Evolutionary conservation across 2,113 vertebrate genomes (phyloP).

Genomic region (Apteryx mantelli): DNA sequence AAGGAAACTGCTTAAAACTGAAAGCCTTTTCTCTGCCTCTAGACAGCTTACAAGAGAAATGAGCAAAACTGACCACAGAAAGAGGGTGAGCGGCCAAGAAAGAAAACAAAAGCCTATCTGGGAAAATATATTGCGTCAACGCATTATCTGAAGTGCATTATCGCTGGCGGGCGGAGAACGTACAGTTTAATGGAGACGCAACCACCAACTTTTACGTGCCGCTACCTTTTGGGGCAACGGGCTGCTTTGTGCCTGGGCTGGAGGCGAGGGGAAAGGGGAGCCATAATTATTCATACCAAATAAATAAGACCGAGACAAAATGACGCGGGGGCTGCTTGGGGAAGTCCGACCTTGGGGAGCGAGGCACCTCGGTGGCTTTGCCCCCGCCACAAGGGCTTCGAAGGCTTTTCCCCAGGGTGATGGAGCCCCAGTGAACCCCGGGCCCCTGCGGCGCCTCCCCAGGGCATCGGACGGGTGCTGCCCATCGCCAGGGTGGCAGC

Average conservation of each 20-base stretch:
- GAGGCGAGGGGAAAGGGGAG: not conserved
- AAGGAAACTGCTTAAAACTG: slow-evolving; percentile 78
- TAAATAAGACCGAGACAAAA: not conserved
- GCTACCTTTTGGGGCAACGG: not conserved
- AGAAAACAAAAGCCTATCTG: slow-evolving; percentile 81
- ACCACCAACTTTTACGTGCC: not conserved
- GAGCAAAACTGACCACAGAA: slow-evolving; percentile 77
- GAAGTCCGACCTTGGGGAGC: not conserved
- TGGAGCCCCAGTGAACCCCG: not conserved
- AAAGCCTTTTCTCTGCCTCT: slow-evolving; percentile 82
- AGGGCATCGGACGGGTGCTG: too few relatives aligned
- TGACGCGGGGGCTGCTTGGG: rapidly evolving
- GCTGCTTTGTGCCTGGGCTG: not conserved
- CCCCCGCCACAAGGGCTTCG: not conserved
- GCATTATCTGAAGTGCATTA: slow-evolving; percentile 47
- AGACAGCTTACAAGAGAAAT: slow-evolving; percentile 87
- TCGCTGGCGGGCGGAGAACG: not conserved
- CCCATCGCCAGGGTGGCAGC: too few relatives aligned
- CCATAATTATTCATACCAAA: not conserved
- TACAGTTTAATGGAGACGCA: slow-evolving; percentile 52
- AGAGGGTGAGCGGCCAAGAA: slow-evolving; percentile 62
- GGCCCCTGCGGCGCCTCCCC: too few relatives aligned
- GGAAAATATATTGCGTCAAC: slow-evolving; percentile 73
- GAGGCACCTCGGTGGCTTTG: rapidly evolving
- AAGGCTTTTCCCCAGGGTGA: not conserved